These are phyloP conservation scores for Australoheros scitulus DNA, from an alignment of 2,113 vertebrate genomes.

Conservation along the genomic window DNA sequence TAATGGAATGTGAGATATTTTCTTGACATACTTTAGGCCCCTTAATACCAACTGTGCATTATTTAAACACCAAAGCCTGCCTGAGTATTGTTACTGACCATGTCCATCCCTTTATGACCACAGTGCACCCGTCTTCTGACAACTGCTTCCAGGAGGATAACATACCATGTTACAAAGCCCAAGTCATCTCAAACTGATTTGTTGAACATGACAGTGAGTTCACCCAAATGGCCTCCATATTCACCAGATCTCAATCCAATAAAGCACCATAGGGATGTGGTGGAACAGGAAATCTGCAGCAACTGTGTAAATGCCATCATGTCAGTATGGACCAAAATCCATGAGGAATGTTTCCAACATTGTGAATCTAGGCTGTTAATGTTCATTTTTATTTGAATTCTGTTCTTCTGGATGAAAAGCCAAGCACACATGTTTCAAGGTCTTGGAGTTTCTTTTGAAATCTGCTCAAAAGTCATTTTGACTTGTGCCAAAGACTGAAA, in stretches of 20 bases:
- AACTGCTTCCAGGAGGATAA: not conserved
- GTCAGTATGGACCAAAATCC: not conserved
- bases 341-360: not conserved
- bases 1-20: not conserved
- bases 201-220: not conserved
- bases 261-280: not conserved
- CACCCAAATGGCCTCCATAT: not conserved
- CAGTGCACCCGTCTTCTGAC: not conserved
- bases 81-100: not conserved
- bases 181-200: not conserved
- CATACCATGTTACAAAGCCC: not conserved
- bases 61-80: not conserved
- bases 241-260: not conserved
- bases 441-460: not conserved
- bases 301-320: not conserved
- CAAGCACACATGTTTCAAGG: not conserved
- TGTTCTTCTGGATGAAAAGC: not conserved
- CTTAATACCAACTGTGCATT: not conserved
- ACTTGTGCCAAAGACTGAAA: not conserved
- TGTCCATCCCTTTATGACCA: not conserved
- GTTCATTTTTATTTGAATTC: not conserved
- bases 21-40: not conserved
- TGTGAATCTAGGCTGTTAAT: not conserved
- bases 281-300: not conserved
- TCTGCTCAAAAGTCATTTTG: not conserved